Evolutionary conservation across 92 coral and sea anemone species (phyloP).

Genomic region (Parazoanthus atlanticus): DNA sequence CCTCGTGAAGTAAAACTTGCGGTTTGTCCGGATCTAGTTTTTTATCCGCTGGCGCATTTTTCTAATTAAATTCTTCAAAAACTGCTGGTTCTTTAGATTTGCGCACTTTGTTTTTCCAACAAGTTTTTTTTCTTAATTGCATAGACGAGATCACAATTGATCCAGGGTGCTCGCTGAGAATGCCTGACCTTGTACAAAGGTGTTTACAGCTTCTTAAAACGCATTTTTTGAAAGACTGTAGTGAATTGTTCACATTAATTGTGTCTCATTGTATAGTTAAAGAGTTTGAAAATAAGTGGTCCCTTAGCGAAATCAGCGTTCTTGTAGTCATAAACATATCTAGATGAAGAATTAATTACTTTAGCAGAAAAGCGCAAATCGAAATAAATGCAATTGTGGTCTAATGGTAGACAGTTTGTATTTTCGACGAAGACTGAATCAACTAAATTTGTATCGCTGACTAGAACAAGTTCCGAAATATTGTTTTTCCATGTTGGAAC

Average conservation of each 20-base stretch:
- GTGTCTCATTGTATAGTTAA: neutral
- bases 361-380: neutral
- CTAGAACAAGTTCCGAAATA: neutral
- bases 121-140: too few relatives aligned
- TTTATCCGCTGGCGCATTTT: constrained; percentile 47
- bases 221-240: neutral
- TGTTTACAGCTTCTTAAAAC: neutral
- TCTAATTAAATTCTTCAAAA: constrained; percentile 52
- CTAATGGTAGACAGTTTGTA: too few relatives aligned
- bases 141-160: too few relatives aligned
- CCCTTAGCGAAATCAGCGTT: neutral
- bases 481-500: neutral
- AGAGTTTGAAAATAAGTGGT: neutral
- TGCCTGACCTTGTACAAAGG: neutral
- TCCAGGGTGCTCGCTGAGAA: too few relatives aligned
- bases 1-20: constrained; percentile 16
- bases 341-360: neutral
- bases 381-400: too few relatives aligned
- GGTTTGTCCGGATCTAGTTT: constrained; percentile 44
- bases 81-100: constrained; percentile 47
- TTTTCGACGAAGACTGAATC: constrained; percentile 1
- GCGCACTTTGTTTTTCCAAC: constrained; percentile 36
- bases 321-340: neutral
- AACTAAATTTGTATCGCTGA: neutral
- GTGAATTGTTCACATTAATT: neutral